Percentiles rank a stretch among this genome's conserved stretches.
phyloP scores from a whole-genome alignment of 2,113 vertebrate genomes.

The Uria lomvia region DNA sequence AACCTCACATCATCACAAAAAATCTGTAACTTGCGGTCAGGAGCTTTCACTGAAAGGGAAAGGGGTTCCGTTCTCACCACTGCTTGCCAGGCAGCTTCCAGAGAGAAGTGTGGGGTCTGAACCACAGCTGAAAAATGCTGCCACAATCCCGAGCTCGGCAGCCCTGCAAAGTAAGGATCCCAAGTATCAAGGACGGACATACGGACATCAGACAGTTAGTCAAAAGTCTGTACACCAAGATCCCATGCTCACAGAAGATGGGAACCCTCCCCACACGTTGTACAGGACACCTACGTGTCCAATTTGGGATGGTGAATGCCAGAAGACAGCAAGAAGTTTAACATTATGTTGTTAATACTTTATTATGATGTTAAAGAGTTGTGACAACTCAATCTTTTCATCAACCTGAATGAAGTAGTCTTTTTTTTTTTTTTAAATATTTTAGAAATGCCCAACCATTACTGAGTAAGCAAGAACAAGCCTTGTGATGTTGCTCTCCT shows the following conservation, averaged over 20 bases:
- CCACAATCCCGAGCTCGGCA: neutral
- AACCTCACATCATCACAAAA: neutral
- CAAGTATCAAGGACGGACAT: neutral
- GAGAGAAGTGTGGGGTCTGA: neutral
- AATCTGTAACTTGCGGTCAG: neutral
- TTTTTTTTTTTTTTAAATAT: neutral
- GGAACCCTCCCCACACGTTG: neutral
- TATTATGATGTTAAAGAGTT: neutral
- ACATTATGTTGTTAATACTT: neutral
- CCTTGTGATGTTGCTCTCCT: neutral
- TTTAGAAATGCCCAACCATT: neutral
- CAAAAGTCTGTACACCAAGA: neutral
- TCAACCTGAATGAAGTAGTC: neutral
- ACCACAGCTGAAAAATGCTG: neutral
- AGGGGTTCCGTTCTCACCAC: neutral
- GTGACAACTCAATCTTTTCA: neutral
- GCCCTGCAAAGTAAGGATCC: neutral
- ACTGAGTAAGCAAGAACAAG: neutral
- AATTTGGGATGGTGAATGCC: neutral
- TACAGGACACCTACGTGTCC: fast-evolving
- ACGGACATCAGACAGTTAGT: neutral
- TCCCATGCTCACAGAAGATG: neutral
- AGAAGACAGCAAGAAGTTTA: neutral
- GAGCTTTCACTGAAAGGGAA: neutral
- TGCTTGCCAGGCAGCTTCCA: neutral